A percentile compares a stretch with the other conserved stretches of the same genome.
These are phyloP conservation scores for Plectrocnemia conspersa DNA, from an alignment of 1,140 invertebrate genomes.

Conservation along the genomic window DNA sequence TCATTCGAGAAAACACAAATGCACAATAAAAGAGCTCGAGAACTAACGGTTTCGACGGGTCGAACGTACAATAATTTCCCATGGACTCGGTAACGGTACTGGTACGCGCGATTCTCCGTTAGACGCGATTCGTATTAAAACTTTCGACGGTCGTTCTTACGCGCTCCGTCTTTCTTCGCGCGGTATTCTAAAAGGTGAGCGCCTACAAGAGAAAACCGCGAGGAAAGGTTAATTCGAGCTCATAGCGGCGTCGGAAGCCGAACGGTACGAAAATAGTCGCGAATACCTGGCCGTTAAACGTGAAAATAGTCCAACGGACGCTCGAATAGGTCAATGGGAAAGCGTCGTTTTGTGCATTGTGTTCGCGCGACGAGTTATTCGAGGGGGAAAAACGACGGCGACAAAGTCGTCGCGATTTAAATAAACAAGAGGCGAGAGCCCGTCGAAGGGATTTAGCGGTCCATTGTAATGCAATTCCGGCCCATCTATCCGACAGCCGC, in stretches of 20 bases:
- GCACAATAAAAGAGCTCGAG: no score
- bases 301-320: no score
- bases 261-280: constrained; percentile 10
- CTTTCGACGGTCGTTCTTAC: not conserved
- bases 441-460: constrained; percentile 18
- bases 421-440: constrained; percentile 6
- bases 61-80: no score
- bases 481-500: not conserved
- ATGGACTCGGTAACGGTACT: no score
- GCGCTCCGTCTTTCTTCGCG: not conserved
- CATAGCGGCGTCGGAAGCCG: not conserved
- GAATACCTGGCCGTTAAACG: no score
- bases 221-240: constrained; percentile 10
- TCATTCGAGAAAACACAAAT: no score
- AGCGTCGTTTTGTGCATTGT: not conserved
- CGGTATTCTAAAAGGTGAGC: not conserved
- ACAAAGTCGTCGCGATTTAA: no score
- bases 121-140: no score
- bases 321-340: no score
- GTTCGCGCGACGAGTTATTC: not conserved
- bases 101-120: no score
- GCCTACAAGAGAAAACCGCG: no score
- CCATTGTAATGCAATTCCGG: constrained; percentile 6
- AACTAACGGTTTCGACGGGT: no score
- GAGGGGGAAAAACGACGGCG: not conserved